These are phyloP conservation scores for Ptyas mucosa DNA, from an alignment of 2,113 vertebrate species.

Conservation along the genomic window DNA sequence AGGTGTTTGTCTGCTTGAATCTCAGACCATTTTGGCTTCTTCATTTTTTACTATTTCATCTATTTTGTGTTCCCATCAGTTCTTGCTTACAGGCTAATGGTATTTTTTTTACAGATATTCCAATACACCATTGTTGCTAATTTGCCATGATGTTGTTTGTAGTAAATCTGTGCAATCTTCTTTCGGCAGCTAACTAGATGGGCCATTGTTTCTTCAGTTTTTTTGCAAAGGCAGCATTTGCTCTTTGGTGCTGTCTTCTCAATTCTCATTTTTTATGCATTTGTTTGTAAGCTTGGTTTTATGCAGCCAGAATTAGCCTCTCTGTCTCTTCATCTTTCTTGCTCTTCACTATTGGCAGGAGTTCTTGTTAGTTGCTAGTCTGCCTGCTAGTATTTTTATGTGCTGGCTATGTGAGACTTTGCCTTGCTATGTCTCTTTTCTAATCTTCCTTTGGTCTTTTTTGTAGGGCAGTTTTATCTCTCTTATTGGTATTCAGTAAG, in stretches of 20 bases:
- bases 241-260: neutral
- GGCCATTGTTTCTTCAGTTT: neutral
- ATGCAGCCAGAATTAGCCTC: neutral
- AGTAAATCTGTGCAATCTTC: neutral
- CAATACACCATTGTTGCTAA: neutral
- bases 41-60: neutral
- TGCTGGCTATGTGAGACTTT: neutral
- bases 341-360: neutral
- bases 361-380: neutral
- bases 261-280: neutral
- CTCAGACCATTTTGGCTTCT: neutral
- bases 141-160: neutral
- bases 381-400: neutral
- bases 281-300: neutral
- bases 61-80: neutral
- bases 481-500: neutral
- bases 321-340: neutral
- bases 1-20: neutral
- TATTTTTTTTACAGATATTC: neutral
- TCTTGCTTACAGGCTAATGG: neutral
- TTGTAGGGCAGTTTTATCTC: neutral
- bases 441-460: neutral
- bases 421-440: neutral
- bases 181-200: neutral
- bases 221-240: neutral